Percentiles rank a stretch among this genome's conserved stretches.
Conservation (phyloP, 2,888 invertebrate species). For the Lepidochitona cinerea region DNA sequence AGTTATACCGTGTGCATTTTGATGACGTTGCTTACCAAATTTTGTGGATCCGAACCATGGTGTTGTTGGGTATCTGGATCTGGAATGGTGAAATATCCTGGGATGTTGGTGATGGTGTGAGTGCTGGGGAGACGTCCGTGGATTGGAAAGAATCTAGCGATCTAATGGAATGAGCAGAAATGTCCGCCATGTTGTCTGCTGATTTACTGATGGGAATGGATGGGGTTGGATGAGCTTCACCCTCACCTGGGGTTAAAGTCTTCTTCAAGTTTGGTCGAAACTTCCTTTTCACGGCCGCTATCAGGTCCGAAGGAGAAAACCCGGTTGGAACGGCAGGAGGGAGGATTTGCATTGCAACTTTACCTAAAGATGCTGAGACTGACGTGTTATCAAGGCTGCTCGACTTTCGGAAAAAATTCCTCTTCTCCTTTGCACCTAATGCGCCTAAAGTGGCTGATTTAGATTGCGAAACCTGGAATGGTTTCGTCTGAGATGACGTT, state of each 20-base stretch:
- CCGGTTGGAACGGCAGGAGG: slow-evolving; percentile 46
- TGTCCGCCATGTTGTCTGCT: slow-evolving; percentile 7
- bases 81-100: neutral
- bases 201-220: slow-evolving; percentile 3
- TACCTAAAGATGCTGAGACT: slow-evolving; percentile 39
- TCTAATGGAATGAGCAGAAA: neutral
- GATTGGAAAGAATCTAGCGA: neutral
- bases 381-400: slow-evolving; percentile 45
- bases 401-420: slow-evolving; percentile 41
- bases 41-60: too few species aligned
- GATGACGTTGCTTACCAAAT: too few species aligned
- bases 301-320: slow-evolving; percentile 45
- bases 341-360: slow-evolving; percentile 36
- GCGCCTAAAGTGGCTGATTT: slow-evolving; percentile 6
- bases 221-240: neutral
- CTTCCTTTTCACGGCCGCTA: slow-evolving; percentile 53
- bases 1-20: too few species aligned
- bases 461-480: neutral
- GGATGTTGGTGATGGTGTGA: neutral
- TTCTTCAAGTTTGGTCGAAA: slow-evolving; percentile 43
- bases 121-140: neutral
- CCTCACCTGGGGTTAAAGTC: neutral
- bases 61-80: too few species aligned
- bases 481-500: neutral
- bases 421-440: slow-evolving; percentile 40